Evolutionary conservation across 2,888 invertebrate species (phyloP), one percentile per base, ranked within the genome.

Genomic region (Epinotia ramella): DNA sequence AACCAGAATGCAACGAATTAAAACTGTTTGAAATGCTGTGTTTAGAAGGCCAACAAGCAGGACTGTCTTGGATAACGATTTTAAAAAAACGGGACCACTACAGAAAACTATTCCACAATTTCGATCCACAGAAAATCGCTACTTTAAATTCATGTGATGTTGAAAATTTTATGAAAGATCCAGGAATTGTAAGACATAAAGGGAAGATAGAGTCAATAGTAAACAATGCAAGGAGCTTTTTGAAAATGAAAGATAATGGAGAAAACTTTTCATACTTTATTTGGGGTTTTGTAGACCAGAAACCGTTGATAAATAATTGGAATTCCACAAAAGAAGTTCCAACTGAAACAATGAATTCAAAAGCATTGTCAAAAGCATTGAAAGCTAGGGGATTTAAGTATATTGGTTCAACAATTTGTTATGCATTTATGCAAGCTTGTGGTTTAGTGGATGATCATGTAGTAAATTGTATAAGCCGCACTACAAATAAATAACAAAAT

Each of bases 401-500:
- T 86, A 87, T 93, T 18, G 93, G 93, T 0, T 78, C 91, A 40
- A 93, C 86, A 46, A 91, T 86, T 81, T 93, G 93, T 80, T 93
- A 93, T 83, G 90, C 93, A 60, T 93, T 92, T 80, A 93, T 93
- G 93, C 93, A 94, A 84, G 93, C 93, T 59, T 90, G 93, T 86
- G 94, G 94, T 16, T 84, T 94, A 78, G 88, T 94, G 2, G 89
- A 93, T 85, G 93, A 93, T 78, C 94, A 94, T 79, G 77, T 88
- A 60, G 59, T 76, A 60, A 81, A 79, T 64, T 93, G 93, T 84
- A 73, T 85, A 64, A 84, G 80, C 80, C 77, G 74, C 60, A 77
- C 28, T 62, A 70, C 66, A 75, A 75, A 75, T 65, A 71, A 75
- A 71, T 74, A 40, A 53, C 2, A 28, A 1, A 1, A 20, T 18